These are phyloP conservation scores for Onychomys arenicola DNA, from an alignment of 2,797 vertebrate genomes.

Conservation along the genomic window DNA sequence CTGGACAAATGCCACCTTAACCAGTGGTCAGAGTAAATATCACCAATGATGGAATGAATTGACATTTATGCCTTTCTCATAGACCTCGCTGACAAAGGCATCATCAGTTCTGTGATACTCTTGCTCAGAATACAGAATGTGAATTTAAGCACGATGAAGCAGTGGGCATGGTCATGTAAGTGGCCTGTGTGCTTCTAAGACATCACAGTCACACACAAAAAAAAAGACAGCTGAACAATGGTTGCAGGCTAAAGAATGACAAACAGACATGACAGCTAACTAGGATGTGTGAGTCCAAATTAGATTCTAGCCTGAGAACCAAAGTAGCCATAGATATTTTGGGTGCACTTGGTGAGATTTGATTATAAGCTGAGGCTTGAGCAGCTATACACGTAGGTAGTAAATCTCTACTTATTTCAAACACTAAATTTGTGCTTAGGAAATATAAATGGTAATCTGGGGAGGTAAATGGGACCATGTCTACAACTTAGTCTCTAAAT, in stretches of 20 bases:
- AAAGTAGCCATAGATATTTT: neutral
- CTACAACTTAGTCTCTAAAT: neutral
- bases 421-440: neutral
- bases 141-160: neutral
- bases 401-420: conserved; percentile 26
- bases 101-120: neutral
- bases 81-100: neutral
- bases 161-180: neutral
- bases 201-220: conserved; percentile 10
- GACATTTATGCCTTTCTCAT: neutral
- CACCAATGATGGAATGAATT: neutral
- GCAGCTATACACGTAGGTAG: neutral
- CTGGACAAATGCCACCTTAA: neutral
- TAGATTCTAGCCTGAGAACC: neutral
- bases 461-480: neutral
- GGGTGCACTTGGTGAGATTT: neutral
- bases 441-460: neutral
- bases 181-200: neutral
- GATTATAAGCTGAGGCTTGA: neutral
- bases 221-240: neutral
- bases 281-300: neutral
- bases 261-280: neutral
- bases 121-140: neutral
- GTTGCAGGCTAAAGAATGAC: neutral
- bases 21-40: neutral